Base-by-base conservation (phyloP, 2,113 vertebrate genomes). In the Indri indri region DNA sequence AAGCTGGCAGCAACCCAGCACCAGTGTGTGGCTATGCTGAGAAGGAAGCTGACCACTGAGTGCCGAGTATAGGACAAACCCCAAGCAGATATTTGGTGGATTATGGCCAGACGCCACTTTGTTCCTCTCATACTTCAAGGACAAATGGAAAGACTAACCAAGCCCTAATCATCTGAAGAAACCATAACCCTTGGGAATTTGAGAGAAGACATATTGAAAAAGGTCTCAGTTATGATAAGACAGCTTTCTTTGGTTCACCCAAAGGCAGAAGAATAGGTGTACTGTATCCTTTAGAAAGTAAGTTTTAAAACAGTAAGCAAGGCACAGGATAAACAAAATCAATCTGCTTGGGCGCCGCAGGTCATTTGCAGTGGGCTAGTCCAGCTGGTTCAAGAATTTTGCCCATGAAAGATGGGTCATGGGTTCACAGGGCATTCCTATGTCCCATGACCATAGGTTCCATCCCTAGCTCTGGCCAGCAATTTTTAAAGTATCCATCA, bases 41-140 rank as follows among this genome's bases (percentile, higher is more conserved):
- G 27, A 92, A 32, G 42, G 32, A 63, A 92, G 88, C 0, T 30
- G 32, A 68, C 17, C 8, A 7, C 57, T 27, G 37, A 17, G 9
- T 81, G 27, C 23, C 40, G 10, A 94, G 70, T 16, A 42, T 79
- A 96, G 66, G 71, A 81, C 57, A 95, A 93, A 68, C 27, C 52
- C 42, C n/a, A 83, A 47, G 47, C 80, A 84, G 71, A 22, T 76
- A 8, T 88, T 68, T 65, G 27, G 25, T 65, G 22, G 30, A 68
- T 66, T 89, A 54, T 68, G 52, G 68, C 25, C 16, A 66, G 68
- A 37, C 6, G 50, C 32, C 65, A 74, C 76, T 71, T 96, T 66
- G 65, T 80, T 76, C 66, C 88, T 94, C 68, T 82, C 92, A 92
- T n/a, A 83, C 23, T 57, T 94, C 18, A 86, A 87, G 84, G 45